Base-by-base conservation (phyloP, 2,797 vertebrate genomes). In the Cossypha niveicapilla region DNA sequence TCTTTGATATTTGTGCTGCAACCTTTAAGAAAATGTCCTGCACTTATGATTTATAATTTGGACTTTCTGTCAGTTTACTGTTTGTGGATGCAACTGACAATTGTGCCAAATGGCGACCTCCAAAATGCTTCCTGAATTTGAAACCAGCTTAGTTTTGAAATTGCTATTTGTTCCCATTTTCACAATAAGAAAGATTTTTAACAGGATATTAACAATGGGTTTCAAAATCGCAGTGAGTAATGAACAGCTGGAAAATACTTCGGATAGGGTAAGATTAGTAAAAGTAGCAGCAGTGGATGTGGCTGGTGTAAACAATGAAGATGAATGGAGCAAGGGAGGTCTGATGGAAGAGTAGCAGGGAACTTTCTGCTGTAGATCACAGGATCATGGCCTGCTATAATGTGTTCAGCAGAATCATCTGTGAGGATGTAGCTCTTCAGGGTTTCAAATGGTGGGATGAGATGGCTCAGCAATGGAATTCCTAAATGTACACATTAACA, bases 321-420 rank as follows among this genome's bases (percentile, higher is more conserved):
- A 15, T 28, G n/a, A 32, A 3, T 8, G 30, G 22, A 51, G 19
- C 22, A 41, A 50, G 41, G 22, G n/a, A 53, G 9, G 17, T 6
- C 2, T 42, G 18, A 21, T 54, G n/a, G 48, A 45, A 45, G 35
- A 50, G 24, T 7, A 53, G 32, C 58, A 39, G 57, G 60, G 27
- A 60, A 12, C 6, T 63, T 45, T 1, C 7, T 74, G 79, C 57
- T 67, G 10, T 30, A 28, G 27, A 7, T 5, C 4, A 6, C 3
- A 6, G 45, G 27, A 48, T 62, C 32, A 1, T 7, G 9, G 30
- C 13, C 18, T 68, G 35, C 44, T 61, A 0, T 27, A 7, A 21
- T 17, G 41, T 58, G 11, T 34, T 42, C 15, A 15, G 41, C 30
- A 45, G 39, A 30, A 65, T 32, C 10, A 2, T 48, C 50, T 70